A percentile compares a stretch with the other conserved stretches of the same genome.
phyloP scores from a whole-genome alignment of 2,113 vertebrate genomes.

The Lutjanus erythropterus region DNA sequence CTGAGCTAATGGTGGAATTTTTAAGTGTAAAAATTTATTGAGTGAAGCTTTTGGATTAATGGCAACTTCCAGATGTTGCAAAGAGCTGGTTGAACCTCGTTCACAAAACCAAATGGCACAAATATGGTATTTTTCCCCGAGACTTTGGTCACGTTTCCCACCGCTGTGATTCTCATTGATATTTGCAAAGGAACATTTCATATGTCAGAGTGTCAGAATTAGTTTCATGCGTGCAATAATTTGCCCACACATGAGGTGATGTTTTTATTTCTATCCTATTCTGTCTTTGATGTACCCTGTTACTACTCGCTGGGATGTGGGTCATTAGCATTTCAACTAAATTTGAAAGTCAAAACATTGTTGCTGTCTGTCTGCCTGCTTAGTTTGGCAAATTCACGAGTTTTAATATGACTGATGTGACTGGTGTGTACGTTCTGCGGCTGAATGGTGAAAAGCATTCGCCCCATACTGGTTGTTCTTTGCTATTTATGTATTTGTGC shows the following conservation, averaged over 20 bases:
- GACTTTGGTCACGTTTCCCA: neutral
- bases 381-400: constrained; percentile 50
- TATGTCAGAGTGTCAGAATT: neutral
- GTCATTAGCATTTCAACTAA: constrained; percentile 35
- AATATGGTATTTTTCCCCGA: neutral
- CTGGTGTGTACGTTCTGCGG: constrained; percentile 55
- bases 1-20: too few species aligned
- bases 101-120: neutral
- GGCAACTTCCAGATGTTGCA: neutral
- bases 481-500: constrained; percentile 61
- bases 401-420: constrained; percentile 47
- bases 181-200: neutral
- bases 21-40: neutral
- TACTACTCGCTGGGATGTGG: neutral
- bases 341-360: constrained; percentile 39
- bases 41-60: neutral
- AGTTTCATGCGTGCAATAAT: neutral
- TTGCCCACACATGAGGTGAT: constrained; percentile 22
- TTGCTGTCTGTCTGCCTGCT: constrained; percentile 36
- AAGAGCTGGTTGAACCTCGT: neutral
- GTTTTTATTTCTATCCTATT: constrained; percentile 4
- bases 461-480: constrained; percentile 46
- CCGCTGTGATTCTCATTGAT: neutral
- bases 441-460: constrained; percentile 37
- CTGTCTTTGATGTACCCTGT: constrained; percentile 16